Percentiles rank a stretch among this genome's conserved stretches.
phyloP scores from a whole-genome alignment of 2,888 invertebrate species.

The Anoplius nigerrimus region DNA sequence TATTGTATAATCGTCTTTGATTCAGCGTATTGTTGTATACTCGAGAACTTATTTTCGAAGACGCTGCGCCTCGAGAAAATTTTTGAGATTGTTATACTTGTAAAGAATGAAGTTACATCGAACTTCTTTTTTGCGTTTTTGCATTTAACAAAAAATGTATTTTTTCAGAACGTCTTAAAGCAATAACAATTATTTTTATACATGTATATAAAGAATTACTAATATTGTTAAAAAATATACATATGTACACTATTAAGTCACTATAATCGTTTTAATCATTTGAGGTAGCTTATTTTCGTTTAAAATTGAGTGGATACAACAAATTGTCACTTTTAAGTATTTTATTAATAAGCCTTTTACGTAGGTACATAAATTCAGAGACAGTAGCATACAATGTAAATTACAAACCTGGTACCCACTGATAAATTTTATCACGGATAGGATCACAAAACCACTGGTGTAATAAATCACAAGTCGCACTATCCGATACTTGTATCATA shows the following conservation, averaged over 20 bases:
- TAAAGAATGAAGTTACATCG: conserved; percentile 34
- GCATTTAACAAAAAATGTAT: conserved; percentile 47
- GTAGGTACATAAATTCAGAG: conserved; percentile 55
- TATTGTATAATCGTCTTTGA: conserved; percentile 7
- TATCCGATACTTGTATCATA: too few relatives aligned
- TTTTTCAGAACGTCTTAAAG: conserved; percentile 55
- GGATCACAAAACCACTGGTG: conserved; percentile 1
- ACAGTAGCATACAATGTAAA: conserved; percentile 25
- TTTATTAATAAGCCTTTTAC: conserved; percentile 57
- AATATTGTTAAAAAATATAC: conserved; percentile 53
- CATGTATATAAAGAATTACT: conserved; percentile 51
- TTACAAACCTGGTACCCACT: conserved; percentile 22
- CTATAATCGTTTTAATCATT: neutral
- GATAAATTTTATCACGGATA: conserved; percentile 6
- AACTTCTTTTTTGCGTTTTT: conserved; percentile 37
- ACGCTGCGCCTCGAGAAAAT: conserved; percentile 34
- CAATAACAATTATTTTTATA: conserved; percentile 66
- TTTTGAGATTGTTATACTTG: conserved; percentile 42
- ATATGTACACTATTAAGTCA: conserved; percentile 30
- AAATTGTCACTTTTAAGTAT: conserved; percentile 32
- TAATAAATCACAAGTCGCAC: conserved; percentile 1
- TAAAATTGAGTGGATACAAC: too few relatives aligned
- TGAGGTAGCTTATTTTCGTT: neutral
- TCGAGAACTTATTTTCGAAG: conserved; percentile 30
- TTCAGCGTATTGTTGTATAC: conserved; percentile 19